Evolutionary conservation across 2,113 vertebrate genomes (phyloP).

Genomic region (Otus sunia): DNA sequence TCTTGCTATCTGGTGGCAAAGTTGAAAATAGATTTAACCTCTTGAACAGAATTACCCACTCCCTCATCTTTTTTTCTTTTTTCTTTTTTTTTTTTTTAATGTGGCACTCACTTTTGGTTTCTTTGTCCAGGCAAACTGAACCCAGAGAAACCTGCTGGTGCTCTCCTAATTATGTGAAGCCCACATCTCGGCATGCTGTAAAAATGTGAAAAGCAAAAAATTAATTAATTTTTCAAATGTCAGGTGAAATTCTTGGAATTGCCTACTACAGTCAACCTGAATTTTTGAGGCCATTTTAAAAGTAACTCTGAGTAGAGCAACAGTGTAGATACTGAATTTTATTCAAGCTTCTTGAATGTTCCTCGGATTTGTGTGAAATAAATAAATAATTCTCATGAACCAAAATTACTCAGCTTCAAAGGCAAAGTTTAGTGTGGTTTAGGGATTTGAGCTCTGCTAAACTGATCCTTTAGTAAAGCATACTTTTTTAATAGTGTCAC

Average conservation of each 20-base stretch:
- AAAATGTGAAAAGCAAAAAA: background rate
- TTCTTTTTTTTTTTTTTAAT: background rate
- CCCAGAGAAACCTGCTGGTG: background rate
- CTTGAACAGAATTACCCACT: background rate
- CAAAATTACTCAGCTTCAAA: background rate
- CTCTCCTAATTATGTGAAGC: background rate
- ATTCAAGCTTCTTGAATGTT: background rate
- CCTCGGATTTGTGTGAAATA: background rate
- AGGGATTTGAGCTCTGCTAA: background rate
- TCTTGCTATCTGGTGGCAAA: background rate
- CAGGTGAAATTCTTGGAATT: background rate
- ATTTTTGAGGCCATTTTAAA: background rate
- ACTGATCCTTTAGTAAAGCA: background rate
- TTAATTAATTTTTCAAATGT: background rate
- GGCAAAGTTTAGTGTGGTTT: background rate
- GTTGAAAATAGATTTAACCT: background rate
- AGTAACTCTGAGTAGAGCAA: background rate
- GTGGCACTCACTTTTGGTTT: background rate
- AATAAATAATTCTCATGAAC: background rate
- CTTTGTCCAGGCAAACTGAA: background rate
- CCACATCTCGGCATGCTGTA: background rate
- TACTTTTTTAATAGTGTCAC: background rate
- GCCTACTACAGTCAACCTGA: background rate
- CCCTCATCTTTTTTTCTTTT: background rate
- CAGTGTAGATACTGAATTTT: background rate